These are phyloP conservation scores for Achroia grisella DNA, from an alignment of 1,140 invertebrate species.

Conservation along the genomic window DNA sequence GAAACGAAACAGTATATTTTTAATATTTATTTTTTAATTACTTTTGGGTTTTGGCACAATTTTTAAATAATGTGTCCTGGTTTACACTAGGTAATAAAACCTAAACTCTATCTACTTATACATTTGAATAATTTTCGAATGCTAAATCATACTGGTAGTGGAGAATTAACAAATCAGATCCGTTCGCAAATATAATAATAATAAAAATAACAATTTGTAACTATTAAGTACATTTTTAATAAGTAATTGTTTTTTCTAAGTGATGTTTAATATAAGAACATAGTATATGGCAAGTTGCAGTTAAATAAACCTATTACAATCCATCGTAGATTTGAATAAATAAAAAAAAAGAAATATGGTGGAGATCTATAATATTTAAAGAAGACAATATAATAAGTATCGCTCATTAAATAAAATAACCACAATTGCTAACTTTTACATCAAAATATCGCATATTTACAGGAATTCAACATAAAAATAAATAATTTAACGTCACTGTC, in stretches of 20 bases:
- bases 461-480: slow-evolving; percentile 70
- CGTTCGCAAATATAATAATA: too few species aligned
- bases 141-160: slow-evolving; percentile 11
- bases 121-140: slow-evolving; percentile 32
- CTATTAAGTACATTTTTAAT: slow-evolving; percentile 18
- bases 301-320: neutral
- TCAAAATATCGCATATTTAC: slow-evolving; percentile 66
- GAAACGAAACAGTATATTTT: slow-evolving; percentile 44
- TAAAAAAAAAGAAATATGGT: slow-evolving; percentile 31
- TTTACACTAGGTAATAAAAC: slow-evolving; percentile 66
- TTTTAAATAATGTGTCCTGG: slow-evolving; percentile 68
- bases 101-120: slow-evolving; percentile 54
- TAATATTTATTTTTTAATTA: slow-evolving; percentile 68
- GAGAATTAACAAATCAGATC: too few species aligned
- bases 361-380: slow-evolving; percentile 48
- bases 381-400: slow-evolving; percentile 45
- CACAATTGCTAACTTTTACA: slow-evolving; percentile 59
- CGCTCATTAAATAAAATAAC: slow-evolving; percentile 64
- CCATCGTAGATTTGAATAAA: slow-evolving; percentile 2
- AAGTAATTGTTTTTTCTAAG: slow-evolving; percentile 5
- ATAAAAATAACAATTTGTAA: slow-evolving; percentile 17
- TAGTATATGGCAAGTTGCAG: slow-evolving; percentile 21
- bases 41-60: slow-evolving; percentile 72
- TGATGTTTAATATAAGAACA: slow-evolving; percentile 5
- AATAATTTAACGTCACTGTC: slow-evolving; percentile 69